Percentiles rank a stretch among this genome's conserved stretches.
Evolutionary conservation across 2,888 invertebrate genomes (phyloP).

Genomic region (Cyaniris semiargus): DNA sequence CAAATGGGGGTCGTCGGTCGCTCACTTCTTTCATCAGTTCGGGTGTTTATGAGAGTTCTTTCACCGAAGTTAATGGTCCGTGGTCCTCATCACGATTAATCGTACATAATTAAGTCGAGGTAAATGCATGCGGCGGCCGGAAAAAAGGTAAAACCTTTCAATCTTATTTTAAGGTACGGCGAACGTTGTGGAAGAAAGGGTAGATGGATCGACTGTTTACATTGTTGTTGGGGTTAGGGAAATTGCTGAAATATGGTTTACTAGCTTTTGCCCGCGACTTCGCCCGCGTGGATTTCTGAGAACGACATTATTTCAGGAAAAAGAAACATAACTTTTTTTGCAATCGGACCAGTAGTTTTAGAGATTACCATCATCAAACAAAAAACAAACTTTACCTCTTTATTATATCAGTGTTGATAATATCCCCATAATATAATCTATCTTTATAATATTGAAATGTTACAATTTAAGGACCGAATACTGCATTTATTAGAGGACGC

Average conservation of each 20-base stretch:
- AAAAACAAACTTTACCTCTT: too few relatives aligned
- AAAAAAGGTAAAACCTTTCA: background rate
- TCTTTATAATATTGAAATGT: too few relatives aligned
- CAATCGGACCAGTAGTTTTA: too few relatives aligned
- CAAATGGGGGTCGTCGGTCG: background rate
- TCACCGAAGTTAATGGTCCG: background rate
- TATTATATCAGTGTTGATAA: too few relatives aligned
- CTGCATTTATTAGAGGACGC: too few relatives aligned
- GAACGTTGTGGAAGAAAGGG: background rate
- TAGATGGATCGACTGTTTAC: background rate
- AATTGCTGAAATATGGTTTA: background rate
- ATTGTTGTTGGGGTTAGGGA: background rate
- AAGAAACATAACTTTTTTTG: too few relatives aligned
- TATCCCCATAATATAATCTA: too few relatives aligned
- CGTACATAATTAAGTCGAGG: slow-evolving; percentile 5
- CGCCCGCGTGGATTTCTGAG: too few relatives aligned
- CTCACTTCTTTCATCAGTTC: background rate
- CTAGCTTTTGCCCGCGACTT: too few relatives aligned
- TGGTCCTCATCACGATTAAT: background rate
- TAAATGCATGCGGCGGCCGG: background rate
- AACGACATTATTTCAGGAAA: too few relatives aligned
- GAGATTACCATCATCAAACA: too few relatives aligned
- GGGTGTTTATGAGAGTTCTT: background rate
- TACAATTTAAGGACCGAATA: too few relatives aligned
- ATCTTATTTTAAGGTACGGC: background rate